Evolutionary conservation across 2,888 invertebrate species (phyloP).

Genomic region (Notodonta dromedarius): DNA sequence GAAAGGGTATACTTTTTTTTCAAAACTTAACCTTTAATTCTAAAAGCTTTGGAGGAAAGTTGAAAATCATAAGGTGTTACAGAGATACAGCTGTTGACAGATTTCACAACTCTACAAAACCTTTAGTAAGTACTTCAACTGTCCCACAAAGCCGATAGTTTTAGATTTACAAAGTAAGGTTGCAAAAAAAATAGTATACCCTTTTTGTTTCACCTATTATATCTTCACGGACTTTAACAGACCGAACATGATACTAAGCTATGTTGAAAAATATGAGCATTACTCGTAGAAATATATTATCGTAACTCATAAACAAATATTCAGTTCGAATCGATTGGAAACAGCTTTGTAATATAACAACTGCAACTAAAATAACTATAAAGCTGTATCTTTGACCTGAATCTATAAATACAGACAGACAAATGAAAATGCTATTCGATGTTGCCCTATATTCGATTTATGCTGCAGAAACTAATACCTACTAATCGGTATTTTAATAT

Average conservation of each 20-base stretch:
- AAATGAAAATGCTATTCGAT: constrained; percentile 25
- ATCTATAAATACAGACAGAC: constrained; percentile 25
- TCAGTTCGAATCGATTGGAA: constrained; percentile 8
- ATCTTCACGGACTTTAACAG: neutral
- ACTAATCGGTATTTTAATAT: too few relatives aligned
- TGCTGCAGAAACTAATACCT: constrained; percentile 3
- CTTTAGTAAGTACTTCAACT: too few relatives aligned
- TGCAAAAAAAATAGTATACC: too few relatives aligned
- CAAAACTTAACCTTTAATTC: too few relatives aligned
- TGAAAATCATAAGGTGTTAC: too few relatives aligned
- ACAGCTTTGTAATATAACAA: constrained; percentile 22
- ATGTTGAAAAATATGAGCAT: neutral
- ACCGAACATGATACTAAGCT: neutral
- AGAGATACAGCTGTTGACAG: too few relatives aligned
- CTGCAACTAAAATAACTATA: constrained; percentile 31
- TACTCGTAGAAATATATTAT: neutral
- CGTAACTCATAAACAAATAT: neutral
- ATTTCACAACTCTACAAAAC: too few relatives aligned
- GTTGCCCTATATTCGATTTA: constrained; percentile 23
- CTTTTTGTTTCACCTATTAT: too few relatives aligned
- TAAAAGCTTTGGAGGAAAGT: too few relatives aligned
- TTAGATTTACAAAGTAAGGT: too few relatives aligned
- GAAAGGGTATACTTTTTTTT: too few relatives aligned
- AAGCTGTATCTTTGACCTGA: constrained; percentile 35
- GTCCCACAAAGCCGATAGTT: too few relatives aligned